Evolutionary conservation across 2,797 vertebrate genomes (phyloP).

Genomic region (Chrysocyon brachyurus): DNA sequence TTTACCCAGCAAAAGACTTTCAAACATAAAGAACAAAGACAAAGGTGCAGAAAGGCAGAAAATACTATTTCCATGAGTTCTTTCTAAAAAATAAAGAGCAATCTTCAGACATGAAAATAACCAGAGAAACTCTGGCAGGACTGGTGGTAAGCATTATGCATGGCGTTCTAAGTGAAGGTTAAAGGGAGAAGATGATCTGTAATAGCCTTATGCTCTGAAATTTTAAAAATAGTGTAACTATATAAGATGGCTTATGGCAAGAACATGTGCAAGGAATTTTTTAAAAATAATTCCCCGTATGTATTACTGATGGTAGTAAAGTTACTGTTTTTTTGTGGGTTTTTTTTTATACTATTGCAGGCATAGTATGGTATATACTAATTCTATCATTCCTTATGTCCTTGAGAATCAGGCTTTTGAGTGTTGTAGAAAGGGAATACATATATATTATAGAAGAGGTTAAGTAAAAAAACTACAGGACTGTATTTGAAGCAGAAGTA

Average conservation of each 20-base stretch:
- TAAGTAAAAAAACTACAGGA: background rate
- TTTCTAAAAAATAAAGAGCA: background rate
- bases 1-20: constrained; percentile 1
- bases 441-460: background rate
- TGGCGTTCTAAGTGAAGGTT: background rate
- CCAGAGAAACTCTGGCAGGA: background rate
- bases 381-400: background rate
- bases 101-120: background rate
- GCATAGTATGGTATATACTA: background rate
- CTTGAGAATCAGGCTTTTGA: background rate
- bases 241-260: background rate
- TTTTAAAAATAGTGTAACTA: background rate
- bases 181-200: background rate
- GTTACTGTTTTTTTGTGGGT: background rate
- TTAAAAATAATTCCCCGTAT: background rate
- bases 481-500: background rate
- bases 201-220: background rate
- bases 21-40: background rate
- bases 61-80: background rate
- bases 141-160: background rate
- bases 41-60: background rate
- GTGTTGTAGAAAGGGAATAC: background rate
- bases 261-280: background rate
- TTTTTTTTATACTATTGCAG: background rate
- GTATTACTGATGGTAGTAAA: background rate